A percentile compares a stretch with the other conserved stretches of the same genome.
These are phyloP conservation scores for Aphelenchoides fujianensis DNA, from an alignment of 1,140 invertebrate genomes.

Conservation along the genomic window DNA sequence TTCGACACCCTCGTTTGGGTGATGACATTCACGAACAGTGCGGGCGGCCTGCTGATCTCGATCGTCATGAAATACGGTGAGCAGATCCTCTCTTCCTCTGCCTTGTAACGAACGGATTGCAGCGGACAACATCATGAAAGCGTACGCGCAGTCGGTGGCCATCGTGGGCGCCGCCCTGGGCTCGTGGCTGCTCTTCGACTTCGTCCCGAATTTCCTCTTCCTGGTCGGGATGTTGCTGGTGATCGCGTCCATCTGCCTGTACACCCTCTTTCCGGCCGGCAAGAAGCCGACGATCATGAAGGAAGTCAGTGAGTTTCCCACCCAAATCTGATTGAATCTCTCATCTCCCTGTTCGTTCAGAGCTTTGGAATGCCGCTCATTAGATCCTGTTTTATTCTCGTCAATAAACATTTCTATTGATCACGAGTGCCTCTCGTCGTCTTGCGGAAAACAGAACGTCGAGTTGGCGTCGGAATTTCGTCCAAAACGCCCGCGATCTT, in stretches of 20 bases:
- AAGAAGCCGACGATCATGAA: conserved; percentile 2
- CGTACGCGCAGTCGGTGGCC: conserved; percentile 56
- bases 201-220: conserved; percentile 56
- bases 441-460: conserved; percentile 17
- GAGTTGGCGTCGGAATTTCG: conserved; percentile 10
- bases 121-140: conserved; percentile 90
- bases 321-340: not conserved
- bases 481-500: conserved; percentile 20
- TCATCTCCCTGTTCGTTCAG: too few relatives aligned
- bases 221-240: conserved; percentile 51
- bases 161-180: conserved; percentile 61
- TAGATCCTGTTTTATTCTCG: too few relatives aligned
- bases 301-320: not conserved
- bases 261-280: conserved; percentile 35
- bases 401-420: too few relatives aligned
- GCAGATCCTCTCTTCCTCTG: too few relatives aligned
- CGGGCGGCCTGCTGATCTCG: conserved; percentile 84
- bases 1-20: conserved; percentile 80
- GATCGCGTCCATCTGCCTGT: conserved; percentile 46
- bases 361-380: not conserved
- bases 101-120: too few relatives aligned
- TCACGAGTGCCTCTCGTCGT: too few relatives aligned
- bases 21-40: conserved; percentile 77
- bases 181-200: conserved; percentile 60
- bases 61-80: conserved; percentile 94